phyloP scores from a whole-genome alignment of 2,888 invertebrate species.

The Tenthredo mesomela region DNA sequence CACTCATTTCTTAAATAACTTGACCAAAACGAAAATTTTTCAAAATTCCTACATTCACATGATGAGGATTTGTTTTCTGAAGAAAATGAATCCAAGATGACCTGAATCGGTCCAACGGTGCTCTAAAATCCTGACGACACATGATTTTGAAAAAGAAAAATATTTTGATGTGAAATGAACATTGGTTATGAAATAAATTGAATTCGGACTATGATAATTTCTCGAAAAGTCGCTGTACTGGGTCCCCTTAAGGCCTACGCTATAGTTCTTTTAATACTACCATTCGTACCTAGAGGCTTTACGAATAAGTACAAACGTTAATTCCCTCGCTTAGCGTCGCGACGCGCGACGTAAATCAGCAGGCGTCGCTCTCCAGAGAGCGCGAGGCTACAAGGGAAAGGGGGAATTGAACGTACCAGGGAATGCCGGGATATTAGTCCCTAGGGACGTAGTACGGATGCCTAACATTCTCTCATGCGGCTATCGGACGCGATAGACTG shows the following conservation, averaged over 20 bases:
- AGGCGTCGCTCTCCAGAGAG: background rate
- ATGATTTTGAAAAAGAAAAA: no score
- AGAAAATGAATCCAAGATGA: no score
- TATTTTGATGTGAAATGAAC: no score
- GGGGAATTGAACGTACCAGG: constrained; percentile 13
- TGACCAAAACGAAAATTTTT: no score
- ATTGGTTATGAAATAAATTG: no score
- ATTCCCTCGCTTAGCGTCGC: constrained; percentile 50
- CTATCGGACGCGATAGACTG: constrained; percentile 35
- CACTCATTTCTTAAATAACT: no score
- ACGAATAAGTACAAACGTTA: constrained; percentile 42
- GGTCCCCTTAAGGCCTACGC: background rate
- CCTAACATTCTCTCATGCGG: constrained; percentile 46
- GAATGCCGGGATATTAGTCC: constrained; percentile 53
- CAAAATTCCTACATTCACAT: no score
- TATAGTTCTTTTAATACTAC: constrained; percentile 46
- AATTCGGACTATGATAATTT: no score
- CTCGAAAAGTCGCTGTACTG: no score
- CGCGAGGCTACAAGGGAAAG: background rate
- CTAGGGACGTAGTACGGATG: constrained; percentile 51
- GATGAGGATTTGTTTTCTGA: no score
- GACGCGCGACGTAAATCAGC: constrained; percentile 49
- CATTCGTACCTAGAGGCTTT: constrained; percentile 13
- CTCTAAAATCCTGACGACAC: no score
- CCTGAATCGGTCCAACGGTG: no score